Percentiles rank a stretch among this genome's conserved stretches.
These are phyloP conservation scores for Cinara cedri DNA, from an alignment of 2,888 invertebrate species.

Conservation along the genomic window DNA sequence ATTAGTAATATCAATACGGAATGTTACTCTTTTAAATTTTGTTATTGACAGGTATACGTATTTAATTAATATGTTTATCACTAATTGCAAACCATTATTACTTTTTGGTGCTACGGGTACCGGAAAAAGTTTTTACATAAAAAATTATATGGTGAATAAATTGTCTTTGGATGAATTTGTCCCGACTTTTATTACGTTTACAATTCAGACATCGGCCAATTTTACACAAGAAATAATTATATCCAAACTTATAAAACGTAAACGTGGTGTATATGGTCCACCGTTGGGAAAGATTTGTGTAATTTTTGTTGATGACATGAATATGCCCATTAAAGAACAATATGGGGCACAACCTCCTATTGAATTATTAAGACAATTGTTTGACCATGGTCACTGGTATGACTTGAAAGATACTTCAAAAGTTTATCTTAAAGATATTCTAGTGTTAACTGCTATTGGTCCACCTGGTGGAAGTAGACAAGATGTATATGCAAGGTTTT, in stretches of 20 bases:
- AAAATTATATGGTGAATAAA: constrained; percentile 74
- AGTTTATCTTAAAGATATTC: constrained; percentile 76
- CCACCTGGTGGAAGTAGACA: constrained; percentile 88
- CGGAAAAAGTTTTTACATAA: constrained; percentile 83
- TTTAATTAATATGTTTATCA: constrained; percentile 77
- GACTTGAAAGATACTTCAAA: constrained; percentile 83
- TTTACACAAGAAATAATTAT: constrained; percentile 81
- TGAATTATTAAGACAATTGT: constrained; percentile 79
- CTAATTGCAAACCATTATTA: constrained; percentile 71
- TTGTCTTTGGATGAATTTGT: constrained; percentile 73
- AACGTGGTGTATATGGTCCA: constrained; percentile 79
- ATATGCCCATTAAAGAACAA: constrained; percentile 82
- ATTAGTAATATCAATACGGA: background rate
- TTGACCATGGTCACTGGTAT: constrained; percentile 81
- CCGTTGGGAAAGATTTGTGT: constrained; percentile 74
- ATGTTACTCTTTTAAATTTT: background rate
- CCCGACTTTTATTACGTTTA: constrained; percentile 82
- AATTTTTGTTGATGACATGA: constrained; percentile 87
- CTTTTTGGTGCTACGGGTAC: constrained; percentile 85
- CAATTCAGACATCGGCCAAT: constrained; percentile 80
- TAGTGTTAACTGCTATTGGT: constrained; percentile 86
- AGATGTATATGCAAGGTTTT: constrained; percentile 82
- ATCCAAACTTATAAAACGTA: constrained; percentile 73
- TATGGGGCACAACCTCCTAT: constrained; percentile 87
- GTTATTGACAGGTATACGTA: constrained; percentile 70